These are phyloP conservation scores for Papilio gigon DNA, from an alignment of 2,888 invertebrate genomes.

Conservation along the genomic window DNA sequence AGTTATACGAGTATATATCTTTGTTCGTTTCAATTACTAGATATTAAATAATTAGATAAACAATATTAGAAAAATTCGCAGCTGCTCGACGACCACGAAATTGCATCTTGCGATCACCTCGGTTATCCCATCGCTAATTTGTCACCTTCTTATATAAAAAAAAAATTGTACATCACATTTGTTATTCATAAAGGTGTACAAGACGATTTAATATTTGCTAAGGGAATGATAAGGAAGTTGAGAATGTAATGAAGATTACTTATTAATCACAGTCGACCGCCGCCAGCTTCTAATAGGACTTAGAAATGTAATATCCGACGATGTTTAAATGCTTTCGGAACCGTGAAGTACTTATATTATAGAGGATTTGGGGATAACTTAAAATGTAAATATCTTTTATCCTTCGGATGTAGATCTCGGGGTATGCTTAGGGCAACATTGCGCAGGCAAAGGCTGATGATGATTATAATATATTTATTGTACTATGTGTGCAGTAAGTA, in stretches of 20 bases:
- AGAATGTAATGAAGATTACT: background rate
- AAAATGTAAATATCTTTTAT: background rate
- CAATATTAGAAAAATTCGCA: too few species aligned
- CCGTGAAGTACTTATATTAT: background rate
- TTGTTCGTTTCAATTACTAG: too few species aligned
- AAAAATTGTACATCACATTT: background rate
- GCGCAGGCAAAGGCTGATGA: too few species aligned
- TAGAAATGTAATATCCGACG: slow-evolving; percentile 4
- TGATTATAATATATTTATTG: too few species aligned
- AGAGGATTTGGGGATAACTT: background rate
- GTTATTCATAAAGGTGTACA: background rate
- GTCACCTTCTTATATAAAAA: background rate
- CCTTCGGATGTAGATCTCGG: too few species aligned
- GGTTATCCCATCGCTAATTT: too few species aligned
- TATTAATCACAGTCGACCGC: background rate
- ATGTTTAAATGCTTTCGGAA: background rate
- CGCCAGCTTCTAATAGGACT: background rate
- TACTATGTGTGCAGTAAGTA: too few species aligned
- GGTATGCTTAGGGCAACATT: too few species aligned
- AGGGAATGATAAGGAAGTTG: background rate
- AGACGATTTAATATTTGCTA: background rate
- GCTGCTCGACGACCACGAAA: too few species aligned
- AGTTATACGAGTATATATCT: too few species aligned
- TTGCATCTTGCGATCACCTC: too few species aligned
- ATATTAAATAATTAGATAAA: too few species aligned